Evolutionary conservation across 2,888 invertebrate species (phyloP), one percentile per base, ranked within the genome.

Genomic region (Eupithecia inturbata): DNA sequence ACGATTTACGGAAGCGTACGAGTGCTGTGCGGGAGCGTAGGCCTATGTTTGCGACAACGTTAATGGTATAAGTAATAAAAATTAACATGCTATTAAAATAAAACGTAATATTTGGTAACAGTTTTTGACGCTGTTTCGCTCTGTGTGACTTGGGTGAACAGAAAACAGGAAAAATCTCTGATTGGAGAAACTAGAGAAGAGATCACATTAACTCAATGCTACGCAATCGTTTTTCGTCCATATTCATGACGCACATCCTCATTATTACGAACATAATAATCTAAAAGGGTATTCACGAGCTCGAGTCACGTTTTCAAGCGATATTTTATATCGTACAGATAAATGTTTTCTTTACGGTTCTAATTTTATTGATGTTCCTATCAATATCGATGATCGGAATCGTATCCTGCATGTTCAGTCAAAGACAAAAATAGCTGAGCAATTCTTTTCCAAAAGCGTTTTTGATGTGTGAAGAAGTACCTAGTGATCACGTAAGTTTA

Each of bases 241-340:
- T 72, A 70, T 74, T 75, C 41, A 71, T 77, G 75, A 79, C 77
- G 74, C 76, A 77, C 73, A 76, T 72, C 72, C 67, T 73, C 71
- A 74, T 73, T 73, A 74, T 73, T 75, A 73, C 67, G 66, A 57
- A 31, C 73, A 69, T 71, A 49, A 68, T 72, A 73, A 57, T 73
- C 77, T 69, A 60, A 74, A 79, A 79, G 75, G 70, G 76, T 70
- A 69, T 74, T 76, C 76, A 78, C 78, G 74, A 77, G 71, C 70
- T 70, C 33, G 33, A 74, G 75, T 74, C 77, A 78, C 74, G 78
- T 68, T 77, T 72, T 69, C 45, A 41, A 70, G 22, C 67, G 68
- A 67, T 67, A 69, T 67, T 36, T 70, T 68, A 68, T 76, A 69
- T 67, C 36, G 45, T 49, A 22, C 53, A 67, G 62, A 67, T 73